Evolutionary conservation across 2,888 invertebrate genomes (phyloP), one percentile per base, ranked within the genome.

Genomic region (Xestia ashworthii): DNA sequence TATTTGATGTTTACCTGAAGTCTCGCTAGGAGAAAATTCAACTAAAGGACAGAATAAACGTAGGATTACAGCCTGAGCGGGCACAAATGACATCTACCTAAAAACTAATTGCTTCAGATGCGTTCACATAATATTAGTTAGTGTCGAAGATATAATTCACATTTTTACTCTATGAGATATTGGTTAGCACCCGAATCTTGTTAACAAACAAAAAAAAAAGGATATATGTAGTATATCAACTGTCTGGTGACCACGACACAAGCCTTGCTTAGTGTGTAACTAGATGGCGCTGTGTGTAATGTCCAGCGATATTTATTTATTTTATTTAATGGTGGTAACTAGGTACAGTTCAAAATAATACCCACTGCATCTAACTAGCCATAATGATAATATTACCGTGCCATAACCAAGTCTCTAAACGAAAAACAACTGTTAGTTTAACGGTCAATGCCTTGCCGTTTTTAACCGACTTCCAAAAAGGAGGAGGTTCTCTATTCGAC

Each of bases 401-500:
- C 32, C 32, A 32, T 32, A 32, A 32, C 32, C 44, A 48, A 22
- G 16, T 50, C 12, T 25, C 38, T 55, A 68, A 67, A 32, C 62
- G 11, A 48, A 55, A 58, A 50, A 3, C 50, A 76, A 65, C 77
- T 19, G 80, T 76, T 66, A 16, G 22, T 66, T 19, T 60, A 53
- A 70, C 82, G 58, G 83, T 82, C 12, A 46, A 50, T 50, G 58
- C 41, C 55, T 76, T 76, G 44, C 69, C 55, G 1, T 55, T 22
- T 22, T n/a, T n/a, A n/a, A n/a, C n/a, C n/a, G n/a, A n/a, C n/a
- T n/a, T n/a, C n/a, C n/a, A n/a, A n/a, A n/a, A n/a, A n/a, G n/a
- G n/a, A n/a, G n/a, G n/a, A n/a, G n/a, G n/a, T n/a, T n/a, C n/a
- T n/a, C n/a, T n/a, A n/a, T n/a, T n/a, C n/a, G n/a, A n/a, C n/a